These are phyloP conservation scores for Allobates femoralis DNA, from an alignment of 2,797 vertebrate species.

Conservation along the genomic window DNA sequence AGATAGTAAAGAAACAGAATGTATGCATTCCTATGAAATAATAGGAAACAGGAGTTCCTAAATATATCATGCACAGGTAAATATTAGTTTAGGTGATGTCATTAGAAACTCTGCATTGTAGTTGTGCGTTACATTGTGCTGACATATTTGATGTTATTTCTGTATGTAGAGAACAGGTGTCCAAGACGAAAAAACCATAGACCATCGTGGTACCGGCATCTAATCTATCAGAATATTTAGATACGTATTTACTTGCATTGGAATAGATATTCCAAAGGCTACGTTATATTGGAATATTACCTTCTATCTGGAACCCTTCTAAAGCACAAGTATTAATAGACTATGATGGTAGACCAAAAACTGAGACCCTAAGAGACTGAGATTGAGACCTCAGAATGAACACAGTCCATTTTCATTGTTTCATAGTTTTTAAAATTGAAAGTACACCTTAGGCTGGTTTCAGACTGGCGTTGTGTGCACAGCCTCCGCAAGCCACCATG, in stretches of 20 bases:
- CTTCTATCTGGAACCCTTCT: too few species aligned
- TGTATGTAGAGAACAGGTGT: constrained; percentile 38
- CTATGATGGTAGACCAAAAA: too few species aligned
- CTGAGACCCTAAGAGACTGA: too few species aligned
- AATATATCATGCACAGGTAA: constrained; percentile 1
- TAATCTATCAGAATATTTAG: neutral
- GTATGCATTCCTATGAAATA: constrained; percentile 1
- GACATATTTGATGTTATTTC: constrained; percentile 36
- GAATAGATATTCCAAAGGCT: too few species aligned
- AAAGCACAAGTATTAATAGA: too few species aligned
- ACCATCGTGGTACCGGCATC: neutral
- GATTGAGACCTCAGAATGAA: too few species aligned
- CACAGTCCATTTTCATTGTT: too few species aligned
- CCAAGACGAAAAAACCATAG: neutral
- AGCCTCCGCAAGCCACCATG: too few species aligned
- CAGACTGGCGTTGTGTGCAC: too few species aligned
- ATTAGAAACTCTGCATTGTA: constrained; percentile 15
- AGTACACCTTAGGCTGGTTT: too few species aligned
- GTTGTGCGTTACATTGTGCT: constrained; percentile 29
- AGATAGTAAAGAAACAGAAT: neutral
- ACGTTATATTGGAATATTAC: too few species aligned
- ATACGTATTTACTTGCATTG: neutral
- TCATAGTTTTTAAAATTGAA: too few species aligned
- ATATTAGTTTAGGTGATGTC: constrained; percentile 45
- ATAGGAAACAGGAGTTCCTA: constrained; percentile 20